Percentiles rank a stretch among this genome's conserved stretches.
phyloP scores from a whole-genome alignment of 1,140 invertebrate genomes.

The Metaphire vulgaris region DNA sequence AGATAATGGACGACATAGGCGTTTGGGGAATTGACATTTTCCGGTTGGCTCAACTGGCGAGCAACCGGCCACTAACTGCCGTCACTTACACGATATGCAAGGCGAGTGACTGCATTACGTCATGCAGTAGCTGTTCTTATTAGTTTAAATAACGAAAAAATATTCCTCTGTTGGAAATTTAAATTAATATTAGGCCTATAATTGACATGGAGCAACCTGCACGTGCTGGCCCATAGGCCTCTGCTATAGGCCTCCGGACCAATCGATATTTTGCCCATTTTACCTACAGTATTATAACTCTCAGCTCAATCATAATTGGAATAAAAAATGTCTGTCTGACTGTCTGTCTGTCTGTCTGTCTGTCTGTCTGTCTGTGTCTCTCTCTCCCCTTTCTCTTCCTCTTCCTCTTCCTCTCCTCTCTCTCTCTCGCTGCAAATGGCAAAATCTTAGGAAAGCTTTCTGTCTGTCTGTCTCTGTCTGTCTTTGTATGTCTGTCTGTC shows the following conservation, averaged over 20 bases:
- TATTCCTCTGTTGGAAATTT: no score
- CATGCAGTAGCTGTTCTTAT: no score
- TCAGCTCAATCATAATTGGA: no score
- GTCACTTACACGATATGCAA: constrained; percentile 75
- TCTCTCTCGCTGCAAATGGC: background rate
- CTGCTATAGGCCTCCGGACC: no score
- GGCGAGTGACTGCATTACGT: no score
- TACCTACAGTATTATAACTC: no score
- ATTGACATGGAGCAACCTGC: no score
- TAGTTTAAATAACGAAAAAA: no score
- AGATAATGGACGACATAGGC: constrained; percentile 53
- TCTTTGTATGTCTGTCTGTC: background rate
- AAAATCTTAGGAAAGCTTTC: background rate
- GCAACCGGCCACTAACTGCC: constrained; percentile 78
- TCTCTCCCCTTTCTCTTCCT: background rate
- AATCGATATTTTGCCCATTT: no score
- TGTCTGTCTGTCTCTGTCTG: constrained; percentile 3
- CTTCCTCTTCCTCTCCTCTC: background rate
- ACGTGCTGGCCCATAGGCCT: no score
- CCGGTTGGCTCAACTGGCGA: constrained; percentile 81
- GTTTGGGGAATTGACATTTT: constrained; percentile 98
- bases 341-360: background rate
- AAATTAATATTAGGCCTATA: no score
- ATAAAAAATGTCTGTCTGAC: background rate
- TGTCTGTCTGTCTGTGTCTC: background rate